Evolutionary conservation across 1,140 invertebrate species (phyloP), one percentile per base, ranked within the genome.

Genomic region (Bombus difficillimus): DNA sequence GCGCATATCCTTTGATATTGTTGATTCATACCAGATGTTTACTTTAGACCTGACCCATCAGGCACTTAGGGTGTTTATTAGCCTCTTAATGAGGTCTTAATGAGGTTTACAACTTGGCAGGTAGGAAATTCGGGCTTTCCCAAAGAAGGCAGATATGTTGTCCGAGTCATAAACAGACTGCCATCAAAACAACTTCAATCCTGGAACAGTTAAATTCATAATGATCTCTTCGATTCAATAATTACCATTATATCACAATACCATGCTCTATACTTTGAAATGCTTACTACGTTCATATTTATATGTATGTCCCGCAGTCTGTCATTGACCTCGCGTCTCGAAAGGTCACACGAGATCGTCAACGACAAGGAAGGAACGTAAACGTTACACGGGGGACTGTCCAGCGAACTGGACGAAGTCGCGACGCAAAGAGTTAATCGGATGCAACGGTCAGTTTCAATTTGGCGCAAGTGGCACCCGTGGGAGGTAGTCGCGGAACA

Each of bases 391-490:
- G 10, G 28, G 62, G 69, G 69, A 82, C 72, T 75, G 79, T 69
- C 39, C 74, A 47, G 73, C 28, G 66, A 76, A 72, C 81, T 53
- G 57, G 78, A 82, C 68, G 74, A 87, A 91, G 87, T 91, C 86
- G 87, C 83, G 77, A 43, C 59, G 89, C 88, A 92, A 92, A 92
- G 91, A 93, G 91, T 92, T 93, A 93, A 93, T 93, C 92, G 90
- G 72, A 92, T 92, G 93, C 92, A 92, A 93, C 92, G 92, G 89
- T 90, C 87, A 93, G 92, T 94, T 94, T 93, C 93, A 93, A 94
- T 94, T 94, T 93, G 90, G 89, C 83, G 87, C 86, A 76, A 91
- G 93, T 92, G 84, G 91, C 79, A 83, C 93, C 86, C 92, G 34
- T 62, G 93, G 92, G 93, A 93, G 76, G 71, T 64, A 74, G 71